Evolutionary conservation across 2,888 invertebrate genomes (phyloP), one percentile per base, ranked within the genome.

Genomic region (Globia sparganii): DNA sequence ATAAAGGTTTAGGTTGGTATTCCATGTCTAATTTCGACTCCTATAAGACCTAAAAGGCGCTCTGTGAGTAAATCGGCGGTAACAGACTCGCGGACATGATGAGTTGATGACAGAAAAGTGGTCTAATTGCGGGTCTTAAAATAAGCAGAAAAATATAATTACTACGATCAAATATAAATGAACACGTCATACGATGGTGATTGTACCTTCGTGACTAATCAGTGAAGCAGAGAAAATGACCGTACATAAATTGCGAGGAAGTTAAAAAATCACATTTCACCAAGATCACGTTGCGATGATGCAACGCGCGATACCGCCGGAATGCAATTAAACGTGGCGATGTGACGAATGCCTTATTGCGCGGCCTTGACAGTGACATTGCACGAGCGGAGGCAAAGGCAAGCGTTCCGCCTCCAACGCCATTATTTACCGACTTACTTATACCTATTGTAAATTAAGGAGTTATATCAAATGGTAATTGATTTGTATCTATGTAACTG

Each of bases 341-440:
- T 94, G 94, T 94, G 95, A 94, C 95, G 93, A 93, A 94, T 90
- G 86, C 91, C 91, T 93, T 95, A 96, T 95, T 95, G 94, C 87
- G 81, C 88, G 92, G 91, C 96, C 96, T 96, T 96, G 96, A 93
- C 96, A 95, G 82, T 96, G 96, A 94, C 95, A 93, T 93, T 94
- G 93, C 90, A 85, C 88, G 89, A 88, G 88, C 84, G 40, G 70
- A 59, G 83, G 84, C 72, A 86, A 80, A 76, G 75, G 72, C 74
- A 70, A 78, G 58, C 79, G 83, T 75, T 75, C 75, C 83, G 79
- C 83, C 87, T 85, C 78, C 78, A 73, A 73, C 75, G 79, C 81
- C 74, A 82, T 86, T 86, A 82, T 88, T 88, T 85, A 82, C 66
- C 69, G 69, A 79, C 78, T 76, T 37, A 37, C 0, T 4, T 83